These are phyloP conservation scores for Aurelia aurita complex sp. Pacific DNA, from an alignment of 30 jellyfish, hydroid and myxozoan genomes.

Conservation along the genomic window DNA sequence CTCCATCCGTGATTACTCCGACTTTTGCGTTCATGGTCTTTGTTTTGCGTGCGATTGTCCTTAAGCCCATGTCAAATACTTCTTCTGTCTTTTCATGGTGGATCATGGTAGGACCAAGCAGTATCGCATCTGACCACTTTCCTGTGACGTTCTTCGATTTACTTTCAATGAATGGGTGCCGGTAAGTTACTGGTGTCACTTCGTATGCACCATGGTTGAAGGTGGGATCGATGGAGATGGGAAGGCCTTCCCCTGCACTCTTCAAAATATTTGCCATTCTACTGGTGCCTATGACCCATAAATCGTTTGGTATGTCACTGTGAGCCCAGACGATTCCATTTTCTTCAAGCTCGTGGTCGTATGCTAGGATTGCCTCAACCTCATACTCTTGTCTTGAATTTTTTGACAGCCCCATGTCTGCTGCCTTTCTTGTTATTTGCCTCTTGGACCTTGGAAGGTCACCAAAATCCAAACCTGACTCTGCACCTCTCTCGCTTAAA, in stretches of 20 bases:
- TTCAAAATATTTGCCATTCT: background rate
- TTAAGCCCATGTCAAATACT: background rate
- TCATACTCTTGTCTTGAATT: background rate
- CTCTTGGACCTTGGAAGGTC: constrained; percentile 8
- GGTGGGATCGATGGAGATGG: constrained; percentile 14
- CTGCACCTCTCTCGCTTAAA: background rate
- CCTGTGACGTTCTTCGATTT: background rate
- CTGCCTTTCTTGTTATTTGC: background rate
- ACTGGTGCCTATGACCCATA: constrained; percentile 19
- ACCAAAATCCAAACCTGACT: constrained; percentile 1
- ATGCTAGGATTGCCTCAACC: constrained; percentile 12
- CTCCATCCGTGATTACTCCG: constrained; percentile 21
- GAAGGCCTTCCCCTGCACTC: background rate
- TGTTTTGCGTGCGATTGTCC: constrained; percentile 11
- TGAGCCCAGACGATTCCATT: constrained; percentile 6
- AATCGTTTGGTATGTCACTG: constrained; percentile 1
- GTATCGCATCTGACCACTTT: background rate
- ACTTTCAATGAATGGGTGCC: constrained; percentile 1
- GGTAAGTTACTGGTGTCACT: constrained; percentile 19
- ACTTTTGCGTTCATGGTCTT: background rate
- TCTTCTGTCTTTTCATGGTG: constrained; percentile 11
- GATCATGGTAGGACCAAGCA: constrained; percentile 21
- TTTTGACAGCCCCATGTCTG: background rate
- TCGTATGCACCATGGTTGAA: constrained; percentile 22
- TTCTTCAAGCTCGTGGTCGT: constrained; percentile 8